Evolutionary conservation across 2,888 invertebrate species (phyloP).

Genomic region (Caenorhabditis sp.): DNA sequence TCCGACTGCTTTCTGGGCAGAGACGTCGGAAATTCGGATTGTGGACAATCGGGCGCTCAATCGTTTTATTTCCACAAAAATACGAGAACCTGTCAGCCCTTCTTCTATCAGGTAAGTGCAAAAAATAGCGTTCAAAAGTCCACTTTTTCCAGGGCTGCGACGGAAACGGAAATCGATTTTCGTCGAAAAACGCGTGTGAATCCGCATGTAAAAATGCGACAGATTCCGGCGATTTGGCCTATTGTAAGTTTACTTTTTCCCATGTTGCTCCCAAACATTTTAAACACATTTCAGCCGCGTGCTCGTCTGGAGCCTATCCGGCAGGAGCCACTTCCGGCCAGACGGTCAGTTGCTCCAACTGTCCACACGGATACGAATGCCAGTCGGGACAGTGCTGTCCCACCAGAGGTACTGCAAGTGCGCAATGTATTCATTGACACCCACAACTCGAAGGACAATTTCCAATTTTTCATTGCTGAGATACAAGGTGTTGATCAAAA

Average conservation of each 20-base stretch:
- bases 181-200: slow-evolving; percentile 66
- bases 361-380: slow-evolving; percentile 74
- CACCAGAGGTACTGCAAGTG: slow-evolving; percentile 69
- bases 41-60: slow-evolving; percentile 66
- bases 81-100: slow-evolving; percentile 75
- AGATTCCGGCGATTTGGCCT: slow-evolving; percentile 29
- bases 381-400: slow-evolving; percentile 71
- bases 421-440: no score
- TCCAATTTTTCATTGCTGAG: no score
- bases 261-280: neutral
- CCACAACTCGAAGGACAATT: neutral
- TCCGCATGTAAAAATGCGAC: slow-evolving; percentile 40
- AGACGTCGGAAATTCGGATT: slow-evolving; percentile 53
- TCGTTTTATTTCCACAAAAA: slow-evolving; percentile 74
- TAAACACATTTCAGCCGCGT: slow-evolving; percentile 31
- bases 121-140: neutral
- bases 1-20: slow-evolving; percentile 28
- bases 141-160: slow-evolving; percentile 69
- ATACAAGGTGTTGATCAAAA: no score
- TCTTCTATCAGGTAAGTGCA: slow-evolving; percentile 67
- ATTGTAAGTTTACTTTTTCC: slow-evolving; percentile 14
- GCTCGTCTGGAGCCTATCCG: slow-evolving; percentile 60
- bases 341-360: slow-evolving; percentile 62
- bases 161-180: slow-evolving; percentile 74
- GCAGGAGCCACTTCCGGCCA: slow-evolving; percentile 60